A percentile compares a stretch with the other conserved stretches of the same genome.
Evolutionary conservation across 92 coral and sea anemone species (phyloP).

Genomic region (Palythoa grandiflora): DNA sequence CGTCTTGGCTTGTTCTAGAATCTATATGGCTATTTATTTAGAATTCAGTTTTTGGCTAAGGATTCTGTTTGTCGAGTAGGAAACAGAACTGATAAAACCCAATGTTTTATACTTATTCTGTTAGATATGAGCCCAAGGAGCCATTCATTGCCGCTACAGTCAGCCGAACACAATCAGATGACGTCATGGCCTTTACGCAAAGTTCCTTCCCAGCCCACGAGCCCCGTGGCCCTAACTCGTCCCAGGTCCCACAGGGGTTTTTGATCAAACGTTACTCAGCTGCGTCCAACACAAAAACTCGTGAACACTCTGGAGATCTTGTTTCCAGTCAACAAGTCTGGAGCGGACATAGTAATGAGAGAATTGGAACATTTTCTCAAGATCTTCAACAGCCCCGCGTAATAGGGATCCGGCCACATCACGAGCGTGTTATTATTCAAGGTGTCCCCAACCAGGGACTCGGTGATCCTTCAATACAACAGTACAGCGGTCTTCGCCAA

Average conservation of each 20-base stretch:
- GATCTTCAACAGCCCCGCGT: conserved; percentile 16
- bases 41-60: neutral
- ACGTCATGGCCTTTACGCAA: conserved; percentile 8
- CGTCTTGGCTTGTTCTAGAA: neutral
- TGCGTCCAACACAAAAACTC: conserved; percentile 7
- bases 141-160: neutral
- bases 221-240: conserved; percentile 3
- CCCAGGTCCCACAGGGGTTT: conserved; percentile 20
- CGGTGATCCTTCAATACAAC: conserved; percentile 26
- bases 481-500: conserved; percentile 29
- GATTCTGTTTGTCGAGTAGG: neutral
- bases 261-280: conserved; percentile 18
- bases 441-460: conserved; percentile 11
- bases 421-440: conserved; percentile 17
- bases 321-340: neutral
- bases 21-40: too few species aligned
- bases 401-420: conserved; percentile 35
- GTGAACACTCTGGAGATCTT: neutral
- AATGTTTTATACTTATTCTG: neutral
- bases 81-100: neutral
- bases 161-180: neutral
- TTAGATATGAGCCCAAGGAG: conserved; percentile 16
- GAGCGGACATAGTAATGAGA: neutral
- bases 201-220: conserved; percentile 7
- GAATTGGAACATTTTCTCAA: conserved; percentile 10